Conservation (phyloP, 1,140 invertebrate species). For the Pogonomyrmex barbatus region DNA sequence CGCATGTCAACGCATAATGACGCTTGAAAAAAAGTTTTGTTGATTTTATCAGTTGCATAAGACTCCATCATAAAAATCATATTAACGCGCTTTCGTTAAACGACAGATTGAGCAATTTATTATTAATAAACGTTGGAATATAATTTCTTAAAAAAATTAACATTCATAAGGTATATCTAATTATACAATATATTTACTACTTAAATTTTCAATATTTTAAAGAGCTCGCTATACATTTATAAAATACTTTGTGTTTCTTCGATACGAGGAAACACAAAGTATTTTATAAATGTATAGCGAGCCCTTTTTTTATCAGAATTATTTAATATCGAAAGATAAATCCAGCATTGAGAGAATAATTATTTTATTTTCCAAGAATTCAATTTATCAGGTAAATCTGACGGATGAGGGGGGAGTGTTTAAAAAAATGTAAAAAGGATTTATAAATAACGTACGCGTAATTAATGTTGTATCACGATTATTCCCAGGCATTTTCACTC, state of each 20-base stretch:
- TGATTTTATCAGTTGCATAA: not conserved
- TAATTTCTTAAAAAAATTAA: not conserved
- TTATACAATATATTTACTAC: not conserved
- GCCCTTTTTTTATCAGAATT: not conserved
- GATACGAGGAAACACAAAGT: too few relatives aligned
- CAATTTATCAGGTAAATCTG: not conserved
- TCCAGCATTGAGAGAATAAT: not conserved
- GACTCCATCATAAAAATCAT: not conserved
- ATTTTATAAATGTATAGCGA: too few relatives aligned
- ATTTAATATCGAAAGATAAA: not conserved
- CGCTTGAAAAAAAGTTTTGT: not conserved
- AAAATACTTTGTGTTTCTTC: not conserved
- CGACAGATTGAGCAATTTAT: not conserved
- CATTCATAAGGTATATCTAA: not conserved
- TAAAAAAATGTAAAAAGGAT: not conserved
- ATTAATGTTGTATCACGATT: not conserved
- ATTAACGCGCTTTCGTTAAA: constrained; percentile 4
- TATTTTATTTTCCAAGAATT: not conserved
- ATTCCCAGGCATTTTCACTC: not conserved
- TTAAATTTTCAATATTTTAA: not conserved
- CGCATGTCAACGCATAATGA: not conserved
- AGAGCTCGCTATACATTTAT: too few relatives aligned
- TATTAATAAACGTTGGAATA: not conserved
- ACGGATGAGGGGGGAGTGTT: not conserved
- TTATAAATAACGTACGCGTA: not conserved